Base-by-base conservation (phyloP, 2,797 vertebrate species). In the Phrynocephalus forsythii region DNA sequence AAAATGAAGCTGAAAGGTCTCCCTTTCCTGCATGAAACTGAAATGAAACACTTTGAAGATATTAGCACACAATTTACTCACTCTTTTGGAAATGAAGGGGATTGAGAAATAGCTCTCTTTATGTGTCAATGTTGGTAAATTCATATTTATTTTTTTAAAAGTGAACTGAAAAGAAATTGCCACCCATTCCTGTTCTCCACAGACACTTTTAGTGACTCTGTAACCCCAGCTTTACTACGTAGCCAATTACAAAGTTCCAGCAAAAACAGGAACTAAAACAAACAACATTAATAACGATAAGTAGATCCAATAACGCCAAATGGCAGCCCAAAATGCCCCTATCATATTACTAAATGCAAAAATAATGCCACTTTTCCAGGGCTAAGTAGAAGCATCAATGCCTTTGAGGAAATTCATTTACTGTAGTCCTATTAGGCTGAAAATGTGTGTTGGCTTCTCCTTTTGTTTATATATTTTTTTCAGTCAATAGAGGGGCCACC, bases 371-470 rank as follows among this genome's bases (percentile, higher is more conserved):
- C 15, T 88, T 72, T 93, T 83, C 77, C 81, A 83, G 82, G 71
- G 60, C n/a, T 11, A 89, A 87, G 44, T 44, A 76, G 44, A 83
- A 84, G 77, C 77, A 88, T 91, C 92, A 89, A 5, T 73, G 76
- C 91, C 94, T 95, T 94, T 92, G 38, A 30, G 86, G 90, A 15
- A 84, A 94, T 94, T 94, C 30, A 90, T 94, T 96, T 95, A 44
- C 38, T 44, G 38, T 44, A 91, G 91, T 88, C 93, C 87, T 89
- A 90, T 93, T 95, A 95, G 86, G 86, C 85, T 94, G 91, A 78
- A 89, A 84, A 93, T 91, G 81, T 89, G 94, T 90, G 94, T 95
- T 93, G 94, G 66, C 63, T 68, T 16, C 60, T 44, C 7, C 66
- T 38, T 50, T 71, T 10, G 1, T 84, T 84, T 79, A 30, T 30